Evolutionary conservation across 1,140 invertebrate genomes (phyloP).

Genomic region (Sitophilus oryzae): DNA sequence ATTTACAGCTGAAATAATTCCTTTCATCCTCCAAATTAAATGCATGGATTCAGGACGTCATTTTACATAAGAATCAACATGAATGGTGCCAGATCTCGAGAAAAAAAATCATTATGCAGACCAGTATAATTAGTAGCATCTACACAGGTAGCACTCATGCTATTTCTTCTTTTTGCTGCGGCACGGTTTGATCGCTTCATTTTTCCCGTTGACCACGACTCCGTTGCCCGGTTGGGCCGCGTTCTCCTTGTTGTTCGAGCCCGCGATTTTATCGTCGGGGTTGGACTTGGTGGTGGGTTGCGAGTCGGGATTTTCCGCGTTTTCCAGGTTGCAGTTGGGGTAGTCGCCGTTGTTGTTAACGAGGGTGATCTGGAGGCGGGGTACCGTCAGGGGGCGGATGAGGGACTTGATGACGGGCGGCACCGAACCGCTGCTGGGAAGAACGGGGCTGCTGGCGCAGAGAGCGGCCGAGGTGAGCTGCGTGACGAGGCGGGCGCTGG

Average conservation of each 20-base stretch:
- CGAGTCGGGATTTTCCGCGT: not conserved
- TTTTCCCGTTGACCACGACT: constrained; percentile 32
- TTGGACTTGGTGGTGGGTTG: not conserved
- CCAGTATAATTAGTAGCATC: constrained; percentile 20
- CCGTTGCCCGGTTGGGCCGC: constrained; percentile 8
- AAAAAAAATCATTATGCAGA: too few relatives aligned
- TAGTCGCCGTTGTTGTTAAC: constrained; percentile 38
- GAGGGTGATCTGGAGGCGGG: constrained; percentile 49
- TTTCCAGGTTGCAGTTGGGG: constrained; percentile 25
- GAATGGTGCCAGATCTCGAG: too few relatives aligned
- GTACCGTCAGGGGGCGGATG: constrained; percentile 54
- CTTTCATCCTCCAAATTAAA: too few relatives aligned
- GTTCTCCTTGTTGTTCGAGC: constrained; percentile 5
- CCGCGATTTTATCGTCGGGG: not conserved
- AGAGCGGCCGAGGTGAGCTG: constrained; percentile 57
- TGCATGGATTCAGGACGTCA: too few relatives aligned
- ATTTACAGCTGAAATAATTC: too few relatives aligned
- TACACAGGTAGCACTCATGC: constrained; percentile 30
- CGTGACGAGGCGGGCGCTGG: constrained; percentile 49
- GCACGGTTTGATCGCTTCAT: constrained; percentile 43
- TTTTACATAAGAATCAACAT: too few relatives aligned
- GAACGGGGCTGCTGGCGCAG: constrained; percentile 56
- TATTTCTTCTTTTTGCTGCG: constrained; percentile 40
- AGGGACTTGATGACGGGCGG: constrained; percentile 53
- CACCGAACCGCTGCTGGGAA: constrained; percentile 47